phyloP scores from a whole-genome alignment of 1,140 invertebrate species.

The Drosophila gunungcola region DNA sequence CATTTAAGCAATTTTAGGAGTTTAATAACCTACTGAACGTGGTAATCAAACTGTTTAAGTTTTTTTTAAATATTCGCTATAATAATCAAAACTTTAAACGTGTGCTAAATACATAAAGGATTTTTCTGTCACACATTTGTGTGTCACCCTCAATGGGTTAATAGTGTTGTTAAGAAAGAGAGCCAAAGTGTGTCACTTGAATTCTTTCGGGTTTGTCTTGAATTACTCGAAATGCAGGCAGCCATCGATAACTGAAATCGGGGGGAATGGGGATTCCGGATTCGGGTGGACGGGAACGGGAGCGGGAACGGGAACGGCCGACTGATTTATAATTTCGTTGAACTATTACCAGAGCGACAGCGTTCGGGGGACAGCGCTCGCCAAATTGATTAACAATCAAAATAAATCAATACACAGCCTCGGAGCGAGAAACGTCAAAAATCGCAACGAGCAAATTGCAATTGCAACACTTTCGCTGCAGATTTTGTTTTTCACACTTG shows the following conservation, averaged over 20 bases:
- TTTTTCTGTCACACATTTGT: background rate
- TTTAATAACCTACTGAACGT: too few relatives aligned
- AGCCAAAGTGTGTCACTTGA: constrained; percentile 70
- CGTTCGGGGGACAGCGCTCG: constrained; percentile 48
- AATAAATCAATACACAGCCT: constrained; percentile 79
- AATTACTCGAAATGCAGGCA: constrained; percentile 38
- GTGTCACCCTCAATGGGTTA: constrained; percentile 37
- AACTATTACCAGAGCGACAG: constrained; percentile 70
- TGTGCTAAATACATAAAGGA: too few relatives aligned
- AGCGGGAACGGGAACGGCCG: constrained; percentile 11
- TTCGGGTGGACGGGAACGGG: background rate
- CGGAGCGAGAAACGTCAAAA: constrained; percentile 78
- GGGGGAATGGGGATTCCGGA: constrained; percentile 6
- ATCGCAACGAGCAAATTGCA: constrained; percentile 80
- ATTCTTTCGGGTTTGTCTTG: constrained; percentile 60
- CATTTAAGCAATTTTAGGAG: too few relatives aligned
- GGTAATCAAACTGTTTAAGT: too few relatives aligned
- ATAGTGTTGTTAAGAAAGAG: constrained; percentile 22
- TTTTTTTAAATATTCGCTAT: too few relatives aligned
- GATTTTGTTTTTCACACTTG: constrained; percentile 78
- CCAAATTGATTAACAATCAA: constrained; percentile 82
- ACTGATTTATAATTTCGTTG: constrained; percentile 82
- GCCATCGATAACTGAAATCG: constrained; percentile 8
- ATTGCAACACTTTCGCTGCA: constrained; percentile 82
- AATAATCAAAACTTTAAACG: too few relatives aligned